These are phyloP conservation scores for Elgaria multicarinata DNA, from an alignment of 2,113 vertebrate genomes.

Conservation along the genomic window DNA sequence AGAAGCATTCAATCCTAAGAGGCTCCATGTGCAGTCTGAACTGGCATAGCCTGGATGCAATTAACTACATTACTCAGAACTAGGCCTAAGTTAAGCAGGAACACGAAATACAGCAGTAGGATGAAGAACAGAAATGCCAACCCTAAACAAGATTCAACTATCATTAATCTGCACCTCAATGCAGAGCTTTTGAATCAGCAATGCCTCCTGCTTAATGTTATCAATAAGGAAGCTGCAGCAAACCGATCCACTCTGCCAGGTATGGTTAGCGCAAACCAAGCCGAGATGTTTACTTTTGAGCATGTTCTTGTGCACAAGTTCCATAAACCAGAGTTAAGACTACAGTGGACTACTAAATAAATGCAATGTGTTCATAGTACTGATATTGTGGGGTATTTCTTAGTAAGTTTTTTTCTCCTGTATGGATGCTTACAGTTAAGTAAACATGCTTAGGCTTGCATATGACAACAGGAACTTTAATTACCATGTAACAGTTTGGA, in stretches of 20 bases:
- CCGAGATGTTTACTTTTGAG: background rate
- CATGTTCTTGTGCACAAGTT: background rate
- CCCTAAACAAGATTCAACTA: background rate
- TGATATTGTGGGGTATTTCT: background rate
- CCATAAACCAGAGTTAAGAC: background rate
- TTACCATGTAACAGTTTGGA: background rate
- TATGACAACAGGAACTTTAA: background rate
- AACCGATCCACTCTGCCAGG: background rate
- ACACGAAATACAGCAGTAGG: background rate
- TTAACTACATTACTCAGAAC: background rate
- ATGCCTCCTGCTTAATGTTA: background rate
- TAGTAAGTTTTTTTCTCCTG: background rate
- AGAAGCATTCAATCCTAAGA: no score
- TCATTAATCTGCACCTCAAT: background rate
- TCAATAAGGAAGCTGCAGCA: background rate
- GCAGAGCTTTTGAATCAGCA: background rate
- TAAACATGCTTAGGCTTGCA: background rate
- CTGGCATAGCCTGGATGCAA: background rate
- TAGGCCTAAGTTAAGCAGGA: background rate
- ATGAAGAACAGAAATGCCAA: background rate
- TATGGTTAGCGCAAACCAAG: background rate
- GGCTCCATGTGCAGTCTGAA: background rate
- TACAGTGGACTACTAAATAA: background rate
- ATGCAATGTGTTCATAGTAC: background rate
- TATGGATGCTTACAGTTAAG: no score